Conservation (phyloP, 2,113 vertebrate genomes). For the Dromaius novaehollandiae region DNA sequence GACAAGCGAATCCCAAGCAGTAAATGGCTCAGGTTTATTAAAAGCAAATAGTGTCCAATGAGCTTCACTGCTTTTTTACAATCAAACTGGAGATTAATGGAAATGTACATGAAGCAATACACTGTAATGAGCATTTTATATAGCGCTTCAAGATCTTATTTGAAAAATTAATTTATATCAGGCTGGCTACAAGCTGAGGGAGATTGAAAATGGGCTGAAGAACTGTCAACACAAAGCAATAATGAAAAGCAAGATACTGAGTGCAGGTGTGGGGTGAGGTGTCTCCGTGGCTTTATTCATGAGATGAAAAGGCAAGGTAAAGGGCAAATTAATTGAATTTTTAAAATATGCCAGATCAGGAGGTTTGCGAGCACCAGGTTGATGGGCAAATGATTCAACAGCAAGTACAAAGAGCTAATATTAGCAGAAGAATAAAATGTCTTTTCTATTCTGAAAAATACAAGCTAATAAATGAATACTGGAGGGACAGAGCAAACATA, state of each 20-base stretch:
- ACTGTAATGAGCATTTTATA: background rate
- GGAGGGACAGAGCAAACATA: background rate
- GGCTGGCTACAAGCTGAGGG: background rate
- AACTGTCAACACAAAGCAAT: background rate
- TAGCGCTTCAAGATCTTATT: background rate
- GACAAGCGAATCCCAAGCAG: background rate
- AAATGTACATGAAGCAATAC: background rate
- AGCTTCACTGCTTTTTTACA: background rate
- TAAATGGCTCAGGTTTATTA: background rate
- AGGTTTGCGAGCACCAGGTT: background rate
- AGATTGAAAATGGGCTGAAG: background rate
- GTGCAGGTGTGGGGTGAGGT: background rate
- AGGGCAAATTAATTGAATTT: constrained; percentile 35
- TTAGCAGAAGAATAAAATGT: background rate
- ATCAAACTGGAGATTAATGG: background rate
- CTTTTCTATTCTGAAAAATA: background rate
- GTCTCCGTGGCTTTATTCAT: background rate
- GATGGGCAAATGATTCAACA: background rate
- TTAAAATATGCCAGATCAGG: background rate
- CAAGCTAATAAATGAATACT: background rate
- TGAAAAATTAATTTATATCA: constrained; percentile 9
- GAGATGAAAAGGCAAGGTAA: background rate
- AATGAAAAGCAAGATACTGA: background rate
- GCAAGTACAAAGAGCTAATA: background rate
- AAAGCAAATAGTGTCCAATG: background rate